Conservation (phyloP, 2,888 invertebrate genomes). For the Arge pagana region DNA sequence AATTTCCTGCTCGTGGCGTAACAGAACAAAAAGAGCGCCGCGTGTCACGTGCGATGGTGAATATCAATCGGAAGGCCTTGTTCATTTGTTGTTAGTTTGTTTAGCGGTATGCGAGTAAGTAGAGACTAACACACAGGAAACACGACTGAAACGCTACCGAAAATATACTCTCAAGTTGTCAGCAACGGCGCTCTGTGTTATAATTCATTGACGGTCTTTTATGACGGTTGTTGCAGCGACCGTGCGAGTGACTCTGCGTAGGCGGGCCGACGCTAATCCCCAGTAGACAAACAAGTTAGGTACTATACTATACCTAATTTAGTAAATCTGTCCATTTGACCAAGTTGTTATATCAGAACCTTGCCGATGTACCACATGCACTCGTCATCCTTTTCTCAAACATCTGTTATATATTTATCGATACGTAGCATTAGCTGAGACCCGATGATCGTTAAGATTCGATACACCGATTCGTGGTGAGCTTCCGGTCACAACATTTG, state of each 20-base stretch:
- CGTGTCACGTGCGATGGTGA: too few relatives aligned
- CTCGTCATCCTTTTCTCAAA: slow-evolving; percentile 27
- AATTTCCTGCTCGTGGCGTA: too few relatives aligned
- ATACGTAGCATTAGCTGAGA: slow-evolving; percentile 6
- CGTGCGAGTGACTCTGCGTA: slow-evolving; percentile 90
- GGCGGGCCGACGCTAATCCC: slow-evolving; percentile 65
- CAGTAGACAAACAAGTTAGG: slow-evolving; percentile 56
- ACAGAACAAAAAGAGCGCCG: too few relatives aligned
- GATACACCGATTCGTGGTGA: too few relatives aligned
- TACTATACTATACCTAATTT: slow-evolving; percentile 48
- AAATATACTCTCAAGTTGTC: slow-evolving; percentile 38
- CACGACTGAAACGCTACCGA: slow-evolving; percentile 28
- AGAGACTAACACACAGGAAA: slow-evolving; percentile 19
- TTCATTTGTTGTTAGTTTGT: slow-evolving; percentile 13
- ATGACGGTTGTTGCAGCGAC: slow-evolving; percentile 80
- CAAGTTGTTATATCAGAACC: slow-evolving; percentile 18
- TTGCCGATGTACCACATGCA: slow-evolving; percentile 27
- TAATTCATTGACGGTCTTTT: slow-evolving; percentile 52
- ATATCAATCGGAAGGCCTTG: slow-evolving; percentile 19
- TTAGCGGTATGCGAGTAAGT: slow-evolving; percentile 14
- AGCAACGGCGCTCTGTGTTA: slow-evolving; percentile 32
- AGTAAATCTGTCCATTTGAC: slow-evolving; percentile 29
- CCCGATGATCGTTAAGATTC: background rate
- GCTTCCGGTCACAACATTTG: too few relatives aligned
- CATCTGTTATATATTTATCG: slow-evolving; percentile 27